Conservation (phyloP, 2,888 invertebrate genomes). For the Hypomecis punctinalis region DNA sequence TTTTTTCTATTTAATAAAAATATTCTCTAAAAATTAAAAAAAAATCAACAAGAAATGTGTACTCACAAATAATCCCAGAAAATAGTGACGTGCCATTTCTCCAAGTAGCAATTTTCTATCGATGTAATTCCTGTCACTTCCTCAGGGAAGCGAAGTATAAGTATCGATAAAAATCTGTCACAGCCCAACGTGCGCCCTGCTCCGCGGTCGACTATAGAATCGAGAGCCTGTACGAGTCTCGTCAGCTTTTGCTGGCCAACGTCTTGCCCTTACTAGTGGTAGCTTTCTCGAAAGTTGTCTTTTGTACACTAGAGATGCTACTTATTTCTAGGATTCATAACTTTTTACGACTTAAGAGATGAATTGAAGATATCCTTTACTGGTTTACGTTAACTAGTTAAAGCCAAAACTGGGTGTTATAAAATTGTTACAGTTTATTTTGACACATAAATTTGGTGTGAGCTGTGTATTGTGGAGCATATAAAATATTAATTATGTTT, state of each 20-base stretch:
- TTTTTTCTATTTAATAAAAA: too few species aligned
- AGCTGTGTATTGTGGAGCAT: too few species aligned
- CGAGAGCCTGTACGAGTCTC: slow-evolving; percentile 53
- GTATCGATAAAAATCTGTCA: slow-evolving; percentile 36
- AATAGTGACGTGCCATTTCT: slow-evolving; percentile 55
- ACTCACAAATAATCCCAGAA: slow-evolving; percentile 62
- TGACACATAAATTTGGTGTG: too few species aligned
- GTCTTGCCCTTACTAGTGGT: slow-evolving; percentile 49
- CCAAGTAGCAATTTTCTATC: slow-evolving; percentile 43
- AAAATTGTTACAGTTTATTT: too few species aligned
- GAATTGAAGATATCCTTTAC: not conserved
- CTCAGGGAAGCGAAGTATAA: slow-evolving; percentile 36
- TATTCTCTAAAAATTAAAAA: not conserved
- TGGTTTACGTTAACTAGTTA: not conserved
- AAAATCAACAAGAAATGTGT: not conserved
- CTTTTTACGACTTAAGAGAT: slow-evolving; percentile 1
- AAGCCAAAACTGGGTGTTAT: too few species aligned
- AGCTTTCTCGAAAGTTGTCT: slow-evolving; percentile 50
- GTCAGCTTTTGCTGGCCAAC: slow-evolving; percentile 65
- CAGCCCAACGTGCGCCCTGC: slow-evolving; percentile 52
- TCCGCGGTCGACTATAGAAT: slow-evolving; percentile 57
- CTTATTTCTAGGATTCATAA: not conserved
- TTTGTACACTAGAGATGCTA: not conserved
- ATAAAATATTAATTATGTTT: too few species aligned
- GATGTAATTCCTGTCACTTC: slow-evolving; percentile 39